phyloP scores from a whole-genome alignment of 2,113 vertebrate genomes.

The Sinocyclocheilus anophthalmus region DNA sequence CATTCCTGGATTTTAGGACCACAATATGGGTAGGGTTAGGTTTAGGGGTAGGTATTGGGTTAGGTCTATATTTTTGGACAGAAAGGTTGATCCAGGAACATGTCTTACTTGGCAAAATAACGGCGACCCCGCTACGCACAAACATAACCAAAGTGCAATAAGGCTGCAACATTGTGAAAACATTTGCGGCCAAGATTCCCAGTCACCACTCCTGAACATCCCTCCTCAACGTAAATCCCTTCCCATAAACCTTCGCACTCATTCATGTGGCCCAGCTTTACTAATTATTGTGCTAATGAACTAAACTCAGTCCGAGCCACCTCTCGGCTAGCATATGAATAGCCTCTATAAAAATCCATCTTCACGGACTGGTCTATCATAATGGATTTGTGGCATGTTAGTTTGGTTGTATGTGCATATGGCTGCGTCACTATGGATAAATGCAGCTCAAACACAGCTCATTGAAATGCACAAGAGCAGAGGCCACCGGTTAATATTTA shows the following conservation, averaged over 20 bases:
- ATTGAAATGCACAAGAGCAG: constrained; percentile 20
- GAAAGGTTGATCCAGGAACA: too few species aligned
- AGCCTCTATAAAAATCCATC: constrained; percentile 8
- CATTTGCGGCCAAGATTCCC: too few species aligned
- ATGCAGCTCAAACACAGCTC: neutral
- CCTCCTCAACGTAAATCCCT: neutral
- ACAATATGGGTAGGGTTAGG: too few species aligned
- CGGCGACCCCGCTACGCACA: too few species aligned
- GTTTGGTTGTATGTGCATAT: neutral
- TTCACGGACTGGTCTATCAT: neutral
- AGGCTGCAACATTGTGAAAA: neutral
- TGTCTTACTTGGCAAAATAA: too few species aligned
- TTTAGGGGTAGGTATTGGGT: too few species aligned
- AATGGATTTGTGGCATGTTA: neutral
- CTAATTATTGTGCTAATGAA: constrained; percentile 37
- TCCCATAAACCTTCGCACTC: constrained; percentile 9
- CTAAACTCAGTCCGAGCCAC: neutral
- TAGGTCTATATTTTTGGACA: too few species aligned
- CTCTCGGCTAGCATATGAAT: neutral
- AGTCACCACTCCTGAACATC: neutral
- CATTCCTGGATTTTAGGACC: too few species aligned
- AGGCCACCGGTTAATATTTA: constrained; percentile 21
- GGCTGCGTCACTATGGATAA: neutral
- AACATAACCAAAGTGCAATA: neutral
- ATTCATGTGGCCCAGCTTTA: constrained; percentile 25